phyloP scores from a whole-genome alignment of 2,113 vertebrate genomes.

The Kryptolebias marmoratus region DNA sequence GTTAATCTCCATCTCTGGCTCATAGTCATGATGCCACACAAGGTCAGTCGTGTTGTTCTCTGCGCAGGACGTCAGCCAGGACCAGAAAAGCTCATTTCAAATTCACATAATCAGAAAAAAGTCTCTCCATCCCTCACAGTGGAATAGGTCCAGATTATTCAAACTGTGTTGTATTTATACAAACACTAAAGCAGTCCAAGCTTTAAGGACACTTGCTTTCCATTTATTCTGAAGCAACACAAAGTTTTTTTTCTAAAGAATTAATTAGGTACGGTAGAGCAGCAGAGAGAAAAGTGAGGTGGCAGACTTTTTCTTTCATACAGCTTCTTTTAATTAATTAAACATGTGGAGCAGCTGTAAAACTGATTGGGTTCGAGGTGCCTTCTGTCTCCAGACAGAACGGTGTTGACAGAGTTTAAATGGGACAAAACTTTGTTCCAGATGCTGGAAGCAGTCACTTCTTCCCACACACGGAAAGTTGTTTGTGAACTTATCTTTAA shows the following conservation, averaged over 20 bases:
- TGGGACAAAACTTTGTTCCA: conserved; percentile 25
- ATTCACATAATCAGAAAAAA: conserved; percentile 40
- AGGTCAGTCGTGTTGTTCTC: conserved; percentile 40
- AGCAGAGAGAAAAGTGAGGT: background rate
- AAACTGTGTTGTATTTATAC: conserved; percentile 13
- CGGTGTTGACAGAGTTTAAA: conserved; percentile 31
- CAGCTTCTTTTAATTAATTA: conserved; percentile 41
- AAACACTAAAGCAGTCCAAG: background rate
- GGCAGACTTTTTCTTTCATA: background rate
- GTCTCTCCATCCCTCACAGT: background rate
- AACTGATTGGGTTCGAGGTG: conserved; percentile 21
- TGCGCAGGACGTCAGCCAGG: background rate
- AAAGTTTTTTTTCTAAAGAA: background rate
- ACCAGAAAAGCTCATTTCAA: conserved; percentile 30
- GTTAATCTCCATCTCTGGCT: conserved; percentile 66
- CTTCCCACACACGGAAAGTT: conserved; percentile 8
- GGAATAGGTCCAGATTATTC: conserved; percentile 11
- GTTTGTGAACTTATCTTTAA: conserved; percentile 4
- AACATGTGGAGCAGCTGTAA: conserved; percentile 26
- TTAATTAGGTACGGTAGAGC: background rate
- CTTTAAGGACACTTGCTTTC: background rate
- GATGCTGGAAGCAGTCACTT: conserved; percentile 25
- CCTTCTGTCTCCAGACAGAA: conserved; percentile 20
- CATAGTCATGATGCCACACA: conserved; percentile 50
- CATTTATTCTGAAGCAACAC: conserved; percentile 4